Base-by-base conservation (phyloP, 2,797 vertebrate species). In the Sebastes variabilis region DNA sequence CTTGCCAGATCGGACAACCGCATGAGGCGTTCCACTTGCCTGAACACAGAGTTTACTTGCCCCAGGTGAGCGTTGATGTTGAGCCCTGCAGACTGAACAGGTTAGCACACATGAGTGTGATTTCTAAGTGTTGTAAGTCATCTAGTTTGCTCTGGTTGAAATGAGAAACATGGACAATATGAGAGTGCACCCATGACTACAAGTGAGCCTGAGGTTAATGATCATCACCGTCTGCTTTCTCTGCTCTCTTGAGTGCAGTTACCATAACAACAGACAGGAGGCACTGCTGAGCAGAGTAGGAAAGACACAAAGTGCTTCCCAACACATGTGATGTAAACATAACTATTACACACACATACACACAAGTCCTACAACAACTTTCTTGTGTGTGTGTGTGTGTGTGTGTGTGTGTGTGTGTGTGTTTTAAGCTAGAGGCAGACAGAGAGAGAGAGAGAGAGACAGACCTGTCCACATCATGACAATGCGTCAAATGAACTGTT, bases 401-500 rank as follows among this genome's bases (percentile, higher is more conserved):
- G 12, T 42, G 38, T 38, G 16, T 29, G 24, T 30, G 25, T 36
- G 36, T 36, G 36, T 42, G 25, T 42, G 42, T 34, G 34, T 12
- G 22, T 66, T 42, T 22, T 22, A 16, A 22, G 16, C 2, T 1
- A 70, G 49, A 32, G 62, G 18, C 16, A 20, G 72, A 49, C 55
- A 62, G 20, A 74, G 72, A 72, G 30, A 30, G 18, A 24, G 24
- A 29, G 46, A 65, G 61, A 56, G 22, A 73, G 66, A 61, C 4
- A 60, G 71, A 86, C 24, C 54, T 67, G 87, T 85, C 79, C 78
- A 88, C 81, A 89, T 80, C 75, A 79, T 71, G 36, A 89, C 81
- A 86, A 78, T 74, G 81, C 29, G 25, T 85, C 85, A 83, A 79
- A 80, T 87, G 75, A 91, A 84, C 82, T 84, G 89, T 90, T 91